Conservation (phyloP, 2,797 vertebrate species). For the Oceanodroma leucorhoa region DNA sequence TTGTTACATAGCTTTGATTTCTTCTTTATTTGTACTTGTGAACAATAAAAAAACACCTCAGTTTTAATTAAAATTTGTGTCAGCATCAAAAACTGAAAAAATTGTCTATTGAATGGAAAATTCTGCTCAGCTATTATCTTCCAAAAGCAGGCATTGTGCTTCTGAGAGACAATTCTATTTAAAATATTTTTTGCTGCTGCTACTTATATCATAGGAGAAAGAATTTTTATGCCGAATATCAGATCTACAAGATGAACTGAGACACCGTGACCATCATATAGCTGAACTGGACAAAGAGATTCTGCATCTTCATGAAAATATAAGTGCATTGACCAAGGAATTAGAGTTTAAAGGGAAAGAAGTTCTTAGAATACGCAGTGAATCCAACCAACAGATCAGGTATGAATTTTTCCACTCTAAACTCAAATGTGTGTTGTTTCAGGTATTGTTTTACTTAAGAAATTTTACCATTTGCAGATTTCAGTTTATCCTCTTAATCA, state of each 20-base stretch:
- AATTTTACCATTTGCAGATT: neutral
- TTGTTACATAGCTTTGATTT: neutral
- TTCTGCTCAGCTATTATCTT: neutral
- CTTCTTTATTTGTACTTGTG: neutral
- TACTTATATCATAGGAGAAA: constrained; percentile 79
- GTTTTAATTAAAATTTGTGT: neutral
- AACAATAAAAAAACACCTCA: neutral
- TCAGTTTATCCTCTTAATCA: neutral
- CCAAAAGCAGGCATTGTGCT: neutral
- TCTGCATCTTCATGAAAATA: constrained; percentile 92
- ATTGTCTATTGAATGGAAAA: neutral
- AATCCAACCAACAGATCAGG: constrained; percentile 98
- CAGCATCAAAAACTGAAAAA: neutral
- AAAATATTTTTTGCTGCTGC: neutral
- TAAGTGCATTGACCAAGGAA: constrained; percentile 93
- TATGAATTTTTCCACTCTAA: constrained; percentile 59
- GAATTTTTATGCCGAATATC: constrained; percentile 88
- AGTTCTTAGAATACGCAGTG: constrained; percentile 95
- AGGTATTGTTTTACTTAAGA: neutral
- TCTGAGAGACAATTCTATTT: neutral
- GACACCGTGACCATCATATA: constrained; percentile 91
- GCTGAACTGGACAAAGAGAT: constrained; percentile 93
- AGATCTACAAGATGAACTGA: constrained; percentile 91
- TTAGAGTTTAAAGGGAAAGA: constrained; percentile 96
- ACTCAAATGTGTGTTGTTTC: neutral